Base-by-base conservation (phyloP, 2,113 vertebrate species). In the Progne subis region DNA sequence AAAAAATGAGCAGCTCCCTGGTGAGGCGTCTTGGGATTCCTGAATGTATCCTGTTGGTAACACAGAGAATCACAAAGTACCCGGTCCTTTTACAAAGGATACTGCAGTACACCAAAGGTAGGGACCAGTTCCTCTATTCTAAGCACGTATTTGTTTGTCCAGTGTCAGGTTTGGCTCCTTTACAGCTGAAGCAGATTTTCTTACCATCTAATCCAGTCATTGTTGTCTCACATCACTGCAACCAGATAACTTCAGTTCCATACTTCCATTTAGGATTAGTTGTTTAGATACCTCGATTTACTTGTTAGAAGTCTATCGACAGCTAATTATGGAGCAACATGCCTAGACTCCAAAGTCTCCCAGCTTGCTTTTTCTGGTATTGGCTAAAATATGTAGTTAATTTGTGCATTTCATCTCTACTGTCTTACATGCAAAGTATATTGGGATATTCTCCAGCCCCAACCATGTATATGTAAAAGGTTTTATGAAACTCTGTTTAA, bases 41-140 rank as follows among this genome's bases (percentile, higher is more conserved):
- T 28, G 99, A 99, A 93, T 99, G 99, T 97, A 99, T 99, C 84
- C 94, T 99, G 94, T 97, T 99, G 53, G 99, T 99, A 61, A 99
- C 99, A 15, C 99, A 99, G 97, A 98, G 99, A 92, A 99, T 99
- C 96, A 99, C 99, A 37, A 99, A 99, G 96, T 99, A 99, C 93
- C 99, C 99, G 0, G 99, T 99, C 61, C 95, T 99, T 80, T 97
- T 99, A 76, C 99, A 99, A 79, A 98, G 99, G 91, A 98, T 99
- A 94, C 94, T 99, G 49, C 99, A 99, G 82, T 98, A 99, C 97
- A 99, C 99, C 57, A 99, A 98, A 98, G 99, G 99, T 99, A 77
- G 97, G 95, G 14, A 52, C 15, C 23, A 12, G 7, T 52, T 94
- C 32, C 46, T 76, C 17, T 47, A 18, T 72, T 78, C 49, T 79